These are phyloP conservation scores for Tetrao urogallus DNA, from an alignment of 2,113 vertebrate genomes.

Conservation along the genomic window DNA sequence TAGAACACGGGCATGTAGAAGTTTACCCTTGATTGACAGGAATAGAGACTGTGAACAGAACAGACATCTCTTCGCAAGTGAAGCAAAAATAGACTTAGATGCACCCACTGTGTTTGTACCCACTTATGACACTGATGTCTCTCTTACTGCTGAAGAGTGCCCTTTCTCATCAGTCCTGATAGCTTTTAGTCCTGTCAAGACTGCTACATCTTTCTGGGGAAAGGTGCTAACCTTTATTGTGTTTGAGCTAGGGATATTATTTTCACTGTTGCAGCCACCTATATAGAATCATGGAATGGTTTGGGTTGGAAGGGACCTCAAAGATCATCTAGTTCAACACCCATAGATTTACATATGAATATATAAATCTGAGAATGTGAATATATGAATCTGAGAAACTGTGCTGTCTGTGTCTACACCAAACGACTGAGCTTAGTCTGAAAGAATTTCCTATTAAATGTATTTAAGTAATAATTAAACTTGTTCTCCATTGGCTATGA, in stretches of 20 bases:
- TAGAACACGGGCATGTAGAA: neutral
- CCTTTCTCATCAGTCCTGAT: neutral
- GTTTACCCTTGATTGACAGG: neutral
- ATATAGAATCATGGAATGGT: neutral
- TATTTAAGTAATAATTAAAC: neutral
- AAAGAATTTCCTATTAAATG: neutral
- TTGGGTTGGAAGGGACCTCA: neutral
- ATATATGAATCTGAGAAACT: neutral
- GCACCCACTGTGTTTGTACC: neutral
- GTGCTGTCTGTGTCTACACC: neutral
- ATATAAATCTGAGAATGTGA: neutral
- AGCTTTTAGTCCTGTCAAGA: neutral
- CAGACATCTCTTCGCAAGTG: rapidly evolving
- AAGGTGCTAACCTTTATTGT: neutral
- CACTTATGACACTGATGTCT: neutral
- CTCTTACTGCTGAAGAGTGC: neutral
- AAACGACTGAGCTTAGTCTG: neutral
- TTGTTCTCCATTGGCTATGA: neutral
- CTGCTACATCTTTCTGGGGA: neutral
- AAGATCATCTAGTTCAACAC: neutral
- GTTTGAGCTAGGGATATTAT: neutral
- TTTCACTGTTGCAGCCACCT: neutral
- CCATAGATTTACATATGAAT: neutral
- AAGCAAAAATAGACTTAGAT: neutral
- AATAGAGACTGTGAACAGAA: neutral